phyloP scores from a whole-genome alignment of 2,888 invertebrate genomes.

The Resseliella maxima region DNA sequence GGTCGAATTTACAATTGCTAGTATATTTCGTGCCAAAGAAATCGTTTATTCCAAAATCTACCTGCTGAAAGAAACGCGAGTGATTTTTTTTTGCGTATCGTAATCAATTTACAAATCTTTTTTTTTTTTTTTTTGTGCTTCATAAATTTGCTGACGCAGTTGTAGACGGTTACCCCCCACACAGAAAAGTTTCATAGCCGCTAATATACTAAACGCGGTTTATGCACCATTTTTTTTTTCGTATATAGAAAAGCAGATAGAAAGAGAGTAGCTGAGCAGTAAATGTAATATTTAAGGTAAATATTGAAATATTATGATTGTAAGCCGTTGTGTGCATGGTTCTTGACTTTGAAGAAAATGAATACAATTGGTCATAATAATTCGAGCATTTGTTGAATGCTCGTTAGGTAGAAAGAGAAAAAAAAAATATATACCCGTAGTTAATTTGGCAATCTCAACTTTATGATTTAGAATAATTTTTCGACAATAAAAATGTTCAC shows the following conservation, averaged over 20 bases:
- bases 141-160: slow-evolving; percentile 40
- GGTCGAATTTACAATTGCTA: background rate
- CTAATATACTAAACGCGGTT: background rate
- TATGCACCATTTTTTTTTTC: too few species aligned
- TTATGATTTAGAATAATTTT: background rate
- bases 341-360: background rate
- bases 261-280: too few species aligned
- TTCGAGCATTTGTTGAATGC: background rate
- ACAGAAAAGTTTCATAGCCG: background rate
- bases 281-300: slow-evolving; percentile 35
- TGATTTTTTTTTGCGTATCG: background rate
- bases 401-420: background rate
- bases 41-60: background rate
- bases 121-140: background rate
- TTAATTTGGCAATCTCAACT: background rate
- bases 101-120: slow-evolving; percentile 42
- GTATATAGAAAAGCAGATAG: too few species aligned
- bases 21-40: slow-evolving; percentile 34
- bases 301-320: slow-evolving; percentile 7
- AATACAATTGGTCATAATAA: background rate
- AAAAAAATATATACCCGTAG: too few species aligned
- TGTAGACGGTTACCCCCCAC: background rate
- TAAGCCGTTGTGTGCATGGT: background rate
- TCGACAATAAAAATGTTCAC: background rate
- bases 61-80: background rate